Evolutionary conservation across 2,113 vertebrate species (phyloP), one percentile per base, ranked within the genome.

Genomic region (Protomyctophum bolini): DNA sequence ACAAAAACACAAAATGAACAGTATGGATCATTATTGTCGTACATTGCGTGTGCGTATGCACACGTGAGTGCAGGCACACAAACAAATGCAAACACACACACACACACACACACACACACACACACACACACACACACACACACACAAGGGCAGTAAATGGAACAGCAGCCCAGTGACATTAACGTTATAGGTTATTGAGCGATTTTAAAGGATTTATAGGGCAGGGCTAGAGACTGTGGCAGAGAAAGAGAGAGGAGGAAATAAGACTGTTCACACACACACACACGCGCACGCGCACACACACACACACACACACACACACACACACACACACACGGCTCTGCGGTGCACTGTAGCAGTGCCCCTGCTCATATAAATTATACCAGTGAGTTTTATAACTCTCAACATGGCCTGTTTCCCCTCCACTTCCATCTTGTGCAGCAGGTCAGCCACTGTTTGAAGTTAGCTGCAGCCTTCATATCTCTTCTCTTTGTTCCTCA

Each of bases 171-270:
- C 86, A 70, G 70, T 89, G 91, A 87, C 89, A 89, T 91, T 88
- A 91, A 90, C 86, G 83, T 89, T 91, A 87, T 88, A 90, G 88
- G 89, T 91, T 91, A 91, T 88, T 90, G 88, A 91, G 88, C 70
- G 63, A 84, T 90, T 89, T 90, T 69, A 88, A 84, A 85, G 83
- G 82, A 91, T 90, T 88, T 91, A 91, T 89, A 82, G 86, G 73
- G 72, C 83, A 86, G 86, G 76, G 89, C 75, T 74, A 77, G 84
- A 85, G 83, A 87, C 83, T 87, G 81, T 83, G 87, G 85, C 78
- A 87, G 77, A 84, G 77, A 79, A 49, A 56, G 54, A 70, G 70
- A 6, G 10, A 11, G 9, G 68, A 28, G 77, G 85, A 90, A 88
- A 90, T 87, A 79, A 80, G 79, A 80, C 70, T 65, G 58, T 62